Evolutionary conservation across 2,797 vertebrate genomes (phyloP).

Genomic region (Knipowitschia caucasica): DNA sequence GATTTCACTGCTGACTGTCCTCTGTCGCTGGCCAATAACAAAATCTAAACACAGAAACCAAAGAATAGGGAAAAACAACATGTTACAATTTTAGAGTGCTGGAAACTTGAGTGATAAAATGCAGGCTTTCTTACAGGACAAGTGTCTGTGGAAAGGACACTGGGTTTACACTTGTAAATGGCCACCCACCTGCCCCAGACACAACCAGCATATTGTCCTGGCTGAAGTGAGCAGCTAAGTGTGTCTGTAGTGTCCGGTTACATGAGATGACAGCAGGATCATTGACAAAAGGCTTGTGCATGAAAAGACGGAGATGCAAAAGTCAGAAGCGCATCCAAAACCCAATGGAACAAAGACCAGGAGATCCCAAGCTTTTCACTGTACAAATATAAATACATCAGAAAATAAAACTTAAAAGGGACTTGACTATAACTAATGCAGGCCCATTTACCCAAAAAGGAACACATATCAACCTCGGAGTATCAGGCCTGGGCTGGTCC

Average conservation of each 20-base stretch:
- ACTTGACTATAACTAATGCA: neutral
- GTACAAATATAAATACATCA: neutral
- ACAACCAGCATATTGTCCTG: conserved; percentile 46
- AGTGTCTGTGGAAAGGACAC: conserved; percentile 17
- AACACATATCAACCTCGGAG: too few species aligned
- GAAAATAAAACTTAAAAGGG: neutral
- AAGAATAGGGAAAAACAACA: conserved; percentile 9
- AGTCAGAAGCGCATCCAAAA: conserved; percentile 7
- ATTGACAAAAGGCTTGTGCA: conserved; percentile 23
- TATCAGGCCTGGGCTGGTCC: too few species aligned
- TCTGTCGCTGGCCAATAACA: conserved; percentile 28
- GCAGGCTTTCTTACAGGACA: conserved; percentile 3
- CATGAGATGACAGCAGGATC: conserved; percentile 32
- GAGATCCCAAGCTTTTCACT: neutral
- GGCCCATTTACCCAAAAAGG: neutral
- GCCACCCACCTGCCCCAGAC: conserved; percentile 17
- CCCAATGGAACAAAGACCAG: conserved; percentile 1
- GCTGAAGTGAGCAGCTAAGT: conserved; percentile 36
- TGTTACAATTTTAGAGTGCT: conserved; percentile 3
- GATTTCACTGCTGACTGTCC: conserved; percentile 1
- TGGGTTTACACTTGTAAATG: conserved; percentile 16
- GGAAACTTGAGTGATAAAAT: neutral
- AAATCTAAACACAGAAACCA: conserved; percentile 8
- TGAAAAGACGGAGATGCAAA: conserved; percentile 15
- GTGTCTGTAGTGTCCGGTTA: conserved; percentile 31